phyloP scores from a whole-genome alignment of 2,888 invertebrate species.

The Sphaerophoria taeniata region DNA sequence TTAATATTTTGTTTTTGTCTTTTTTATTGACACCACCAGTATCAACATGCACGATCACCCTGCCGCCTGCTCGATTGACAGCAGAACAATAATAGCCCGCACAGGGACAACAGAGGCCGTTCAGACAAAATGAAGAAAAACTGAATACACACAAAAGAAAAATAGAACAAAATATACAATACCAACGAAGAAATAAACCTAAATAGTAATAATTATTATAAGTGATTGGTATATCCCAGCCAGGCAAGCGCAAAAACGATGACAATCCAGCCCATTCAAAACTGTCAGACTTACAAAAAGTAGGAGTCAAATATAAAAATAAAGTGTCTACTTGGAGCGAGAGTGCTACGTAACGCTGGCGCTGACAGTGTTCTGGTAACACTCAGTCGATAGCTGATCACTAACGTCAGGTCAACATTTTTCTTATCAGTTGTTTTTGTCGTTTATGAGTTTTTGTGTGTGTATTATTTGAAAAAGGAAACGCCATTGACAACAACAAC shows the following conservation, averaged over 20 bases:
- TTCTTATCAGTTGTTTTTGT: constrained; percentile 50
- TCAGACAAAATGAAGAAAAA: constrained; percentile 27
- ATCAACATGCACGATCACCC: constrained; percentile 33
- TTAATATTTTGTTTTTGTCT: constrained; percentile 32
- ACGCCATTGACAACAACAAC: constrained; percentile 39
- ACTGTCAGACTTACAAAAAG: constrained; percentile 15
- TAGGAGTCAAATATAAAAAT: neutral
- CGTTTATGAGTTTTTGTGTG: constrained; percentile 24
- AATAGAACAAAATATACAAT: constrained; percentile 32
- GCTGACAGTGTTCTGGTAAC: constrained; percentile 14
- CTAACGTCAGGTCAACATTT: constrained; percentile 61
- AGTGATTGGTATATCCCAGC: constrained; percentile 33
- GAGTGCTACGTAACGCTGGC: neutral
- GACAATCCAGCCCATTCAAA: constrained; percentile 31
- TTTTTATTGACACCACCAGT: constrained; percentile 30
- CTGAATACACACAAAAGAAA: neutral
- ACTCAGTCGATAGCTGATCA: constrained; percentile 70
- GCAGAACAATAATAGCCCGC: constrained; percentile 65
- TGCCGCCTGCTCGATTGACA: constrained; percentile 58
- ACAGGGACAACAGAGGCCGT: constrained; percentile 60
- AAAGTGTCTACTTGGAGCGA: neutral
- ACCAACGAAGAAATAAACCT: constrained; percentile 29
- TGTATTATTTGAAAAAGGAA: constrained; percentile 45
- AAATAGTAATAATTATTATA: constrained; percentile 28
- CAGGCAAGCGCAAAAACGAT: constrained; percentile 39